A percentile compares a stretch with the other conserved stretches of the same genome.
Evolutionary conservation across 1,140 invertebrate species (phyloP).

Genomic region (Periplaneta americana): DNA sequence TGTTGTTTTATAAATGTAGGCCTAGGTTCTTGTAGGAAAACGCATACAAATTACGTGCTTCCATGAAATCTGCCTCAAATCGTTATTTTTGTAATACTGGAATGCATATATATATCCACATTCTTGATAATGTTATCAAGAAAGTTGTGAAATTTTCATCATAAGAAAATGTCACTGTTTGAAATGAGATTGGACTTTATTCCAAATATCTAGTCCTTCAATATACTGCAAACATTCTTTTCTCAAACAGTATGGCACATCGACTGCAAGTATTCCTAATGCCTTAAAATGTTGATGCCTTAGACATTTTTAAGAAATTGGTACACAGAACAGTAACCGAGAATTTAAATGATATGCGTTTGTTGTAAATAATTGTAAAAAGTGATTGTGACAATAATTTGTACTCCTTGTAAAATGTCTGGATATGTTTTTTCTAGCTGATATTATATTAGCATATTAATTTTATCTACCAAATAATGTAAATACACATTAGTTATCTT

Average conservation of each 20-base stretch:
- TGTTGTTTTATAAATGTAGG: neutral
- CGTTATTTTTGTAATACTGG: neutral
- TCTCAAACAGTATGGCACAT: neutral
- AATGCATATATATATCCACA: neutral
- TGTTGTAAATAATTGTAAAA: too few species aligned
- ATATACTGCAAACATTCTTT: neutral
- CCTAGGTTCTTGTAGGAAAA: neutral
- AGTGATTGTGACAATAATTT: neutral
- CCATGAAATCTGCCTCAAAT: neutral
- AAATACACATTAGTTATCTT: neutral
- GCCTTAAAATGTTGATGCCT: neutral
- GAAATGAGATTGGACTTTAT: neutral
- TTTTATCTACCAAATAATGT: neutral
- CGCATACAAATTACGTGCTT: neutral
- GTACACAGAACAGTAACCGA: neutral
- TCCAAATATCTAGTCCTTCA: neutral
- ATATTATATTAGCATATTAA: neutral
- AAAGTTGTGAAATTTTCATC: neutral
- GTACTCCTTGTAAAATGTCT: neutral
- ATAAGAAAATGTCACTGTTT: neutral
- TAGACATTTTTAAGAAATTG: neutral
- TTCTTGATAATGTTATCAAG: neutral
- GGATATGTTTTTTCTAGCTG: neutral
- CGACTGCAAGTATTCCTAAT: neutral
- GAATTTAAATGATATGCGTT: neutral